A percentile compares a stretch with the other conserved stretches of the same genome.
Evolutionary conservation across 2,888 invertebrate species (phyloP).

Genomic region (Ormyrus pomaceus): DNA sequence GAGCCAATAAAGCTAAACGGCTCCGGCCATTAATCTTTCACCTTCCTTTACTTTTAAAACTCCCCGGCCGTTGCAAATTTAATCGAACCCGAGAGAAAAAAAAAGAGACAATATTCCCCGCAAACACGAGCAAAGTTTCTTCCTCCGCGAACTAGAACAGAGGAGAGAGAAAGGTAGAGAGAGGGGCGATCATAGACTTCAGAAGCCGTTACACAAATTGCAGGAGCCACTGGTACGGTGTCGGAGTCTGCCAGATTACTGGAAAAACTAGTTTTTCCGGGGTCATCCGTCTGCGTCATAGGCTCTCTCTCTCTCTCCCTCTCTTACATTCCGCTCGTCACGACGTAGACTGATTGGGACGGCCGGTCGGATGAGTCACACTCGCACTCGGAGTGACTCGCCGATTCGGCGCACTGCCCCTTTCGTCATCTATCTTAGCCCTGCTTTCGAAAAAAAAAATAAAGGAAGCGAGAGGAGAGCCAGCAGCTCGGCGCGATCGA

Average conservation of each 20-base stretch:
- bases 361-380: constrained; percentile 22
- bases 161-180: too few species aligned
- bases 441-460: not conserved
- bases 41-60: too few species aligned
- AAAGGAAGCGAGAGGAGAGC: constrained; percentile 3
- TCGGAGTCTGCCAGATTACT: constrained; percentile 2
- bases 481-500: not conserved
- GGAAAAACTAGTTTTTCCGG: constrained; percentile 38
- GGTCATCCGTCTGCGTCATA: constrained; percentile 25
- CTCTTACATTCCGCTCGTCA: not conserved
- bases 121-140: too few species aligned
- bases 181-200: too few species aligned
- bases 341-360: constrained; percentile 20
- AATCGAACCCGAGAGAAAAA: too few species aligned
- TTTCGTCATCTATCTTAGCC: constrained; percentile 26
- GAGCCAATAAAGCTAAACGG: too few species aligned
- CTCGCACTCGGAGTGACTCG: constrained; percentile 27
- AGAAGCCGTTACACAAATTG: not conserved
- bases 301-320: not conserved
- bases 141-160: too few species aligned
- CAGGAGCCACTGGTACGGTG: not conserved
- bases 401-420: not conserved
- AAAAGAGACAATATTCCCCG: too few species aligned
- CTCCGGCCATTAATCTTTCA: too few species aligned
- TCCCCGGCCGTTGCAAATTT: too few species aligned